phyloP scores from a whole-genome alignment of 2,888 invertebrate species.

The Hypsopygia costalis region DNA sequence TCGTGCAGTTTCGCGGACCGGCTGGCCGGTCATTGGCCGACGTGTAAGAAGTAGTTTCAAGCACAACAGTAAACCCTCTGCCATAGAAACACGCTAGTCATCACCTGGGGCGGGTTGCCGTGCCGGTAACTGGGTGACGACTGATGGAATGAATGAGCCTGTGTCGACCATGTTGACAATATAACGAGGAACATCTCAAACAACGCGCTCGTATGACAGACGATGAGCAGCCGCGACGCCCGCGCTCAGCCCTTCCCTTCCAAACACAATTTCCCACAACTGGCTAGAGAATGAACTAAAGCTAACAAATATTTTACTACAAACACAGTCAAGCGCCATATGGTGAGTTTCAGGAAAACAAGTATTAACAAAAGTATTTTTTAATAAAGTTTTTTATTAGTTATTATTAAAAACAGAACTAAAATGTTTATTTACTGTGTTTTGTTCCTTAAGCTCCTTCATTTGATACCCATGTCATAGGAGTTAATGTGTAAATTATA shows the following conservation, averaged over 20 bases:
- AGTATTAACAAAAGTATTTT: too few species aligned
- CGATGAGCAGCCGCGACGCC: constrained; percentile 24
- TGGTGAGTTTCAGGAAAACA: too few species aligned
- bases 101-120: constrained; percentile 44
- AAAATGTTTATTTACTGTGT: too few species aligned
- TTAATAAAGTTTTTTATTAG: too few species aligned
- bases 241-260: constrained; percentile 28
- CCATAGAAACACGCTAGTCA: constrained; percentile 59
- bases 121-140: constrained; percentile 36
- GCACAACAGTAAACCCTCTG: constrained; percentile 51
- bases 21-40: constrained; percentile 73
- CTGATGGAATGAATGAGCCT: constrained; percentile 47
- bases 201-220: constrained; percentile 52
- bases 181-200: constrained; percentile 40
- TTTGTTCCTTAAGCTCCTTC: too few species aligned
- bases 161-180: constrained; percentile 47
- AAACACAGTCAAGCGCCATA: too few species aligned
- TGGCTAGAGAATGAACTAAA: too few species aligned
- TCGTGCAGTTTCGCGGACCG: constrained; percentile 67
- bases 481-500: too few species aligned
- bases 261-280: constrained; percentile 30
- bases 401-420: too few species aligned
- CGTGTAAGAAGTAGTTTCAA: constrained; percentile 56
- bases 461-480: too few species aligned
- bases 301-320: too few species aligned